Evolutionary conservation across 2,888 invertebrate species (phyloP), one percentile per base, ranked within the genome.

Genomic region (Adela reaumurella): DNA sequence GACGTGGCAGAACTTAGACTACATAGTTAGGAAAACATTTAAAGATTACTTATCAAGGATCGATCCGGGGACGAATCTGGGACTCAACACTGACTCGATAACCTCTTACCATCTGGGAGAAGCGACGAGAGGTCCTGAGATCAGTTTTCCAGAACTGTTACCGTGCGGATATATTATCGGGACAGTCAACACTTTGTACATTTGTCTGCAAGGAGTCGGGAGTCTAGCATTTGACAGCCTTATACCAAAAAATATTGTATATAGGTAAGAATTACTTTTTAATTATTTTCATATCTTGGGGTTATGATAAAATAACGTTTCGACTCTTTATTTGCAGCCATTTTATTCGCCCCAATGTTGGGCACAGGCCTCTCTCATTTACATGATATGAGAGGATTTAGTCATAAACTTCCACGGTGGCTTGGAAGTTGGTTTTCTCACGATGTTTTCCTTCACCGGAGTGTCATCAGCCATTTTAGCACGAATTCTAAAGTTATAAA

Each of bases 81-180:
- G 94, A 2, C 65, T 88, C 51, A 85, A 85, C 56, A 87, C 88
- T 11, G 97, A 97, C 62, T 94, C 95, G 19, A 90, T 98, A 51
- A 89, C 92, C 52, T 92, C 93, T 57, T 98, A 98, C 70, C 94
- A 94, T 63, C 81, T 98, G 59, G 97, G 96, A 0, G 95, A 97
- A 68, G 88, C 90, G 17, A 90, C 90, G 52, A 77, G 90, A 20
- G 89, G 88, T 1, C 89, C 89, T 0, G 90, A 90, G 63, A 84
- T 89, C 49, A 86, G 88, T 5, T 90, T 87, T 63, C 96, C 97
- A 0, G 96, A 97, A 65, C 70, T 97, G 29, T 74, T 97, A 52
- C 97, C 97, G 10, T 95, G 94, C 58, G 97, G 96, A 6, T 97
- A 97, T 64, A 87, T 95, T 14, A 88, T 95, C 10, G 96, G 94